phyloP scores from a whole-genome alignment of 2,113 vertebrate species.

The Pheucticus melanocephalus region DNA sequence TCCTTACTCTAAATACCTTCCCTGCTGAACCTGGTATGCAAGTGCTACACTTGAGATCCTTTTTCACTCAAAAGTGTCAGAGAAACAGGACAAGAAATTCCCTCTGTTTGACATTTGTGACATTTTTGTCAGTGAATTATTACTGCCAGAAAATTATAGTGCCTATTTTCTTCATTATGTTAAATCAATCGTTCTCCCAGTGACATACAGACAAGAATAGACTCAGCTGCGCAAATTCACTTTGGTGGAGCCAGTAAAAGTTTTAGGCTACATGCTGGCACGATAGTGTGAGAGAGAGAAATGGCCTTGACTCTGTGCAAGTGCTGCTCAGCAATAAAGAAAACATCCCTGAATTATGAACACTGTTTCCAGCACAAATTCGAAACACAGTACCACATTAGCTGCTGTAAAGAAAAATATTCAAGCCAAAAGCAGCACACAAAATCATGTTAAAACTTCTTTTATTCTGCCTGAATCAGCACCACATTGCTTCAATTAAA shows the following conservation, averaged over 20 bases:
- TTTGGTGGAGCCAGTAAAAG: neutral
- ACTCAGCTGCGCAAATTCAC: neutral
- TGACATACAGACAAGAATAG: neutral
- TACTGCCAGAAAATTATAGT: neutral
- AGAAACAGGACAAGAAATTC: neutral
- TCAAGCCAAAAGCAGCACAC: neutral
- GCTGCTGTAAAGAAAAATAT: neutral
- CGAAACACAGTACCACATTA: neutral
- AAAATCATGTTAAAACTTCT: neutral
- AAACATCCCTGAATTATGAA: neutral
- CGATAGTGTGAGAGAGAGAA: neutral
- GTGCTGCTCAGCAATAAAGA: neutral
- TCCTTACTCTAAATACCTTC: neutral
- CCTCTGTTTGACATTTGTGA: neutral
- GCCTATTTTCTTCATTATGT: neutral
- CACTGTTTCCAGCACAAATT: neutral
- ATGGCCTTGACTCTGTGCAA: neutral
- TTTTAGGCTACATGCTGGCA: neutral
- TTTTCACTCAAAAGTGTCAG: neutral
- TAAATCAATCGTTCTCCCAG: neutral
- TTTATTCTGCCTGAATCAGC: neutral
- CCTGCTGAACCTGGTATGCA: neutral
- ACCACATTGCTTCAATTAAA: neutral
- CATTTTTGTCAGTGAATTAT: neutral
- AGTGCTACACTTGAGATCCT: neutral